phyloP scores from a whole-genome alignment of 2,113 vertebrate species.

The Campylomormyrus tamandua region DNA sequence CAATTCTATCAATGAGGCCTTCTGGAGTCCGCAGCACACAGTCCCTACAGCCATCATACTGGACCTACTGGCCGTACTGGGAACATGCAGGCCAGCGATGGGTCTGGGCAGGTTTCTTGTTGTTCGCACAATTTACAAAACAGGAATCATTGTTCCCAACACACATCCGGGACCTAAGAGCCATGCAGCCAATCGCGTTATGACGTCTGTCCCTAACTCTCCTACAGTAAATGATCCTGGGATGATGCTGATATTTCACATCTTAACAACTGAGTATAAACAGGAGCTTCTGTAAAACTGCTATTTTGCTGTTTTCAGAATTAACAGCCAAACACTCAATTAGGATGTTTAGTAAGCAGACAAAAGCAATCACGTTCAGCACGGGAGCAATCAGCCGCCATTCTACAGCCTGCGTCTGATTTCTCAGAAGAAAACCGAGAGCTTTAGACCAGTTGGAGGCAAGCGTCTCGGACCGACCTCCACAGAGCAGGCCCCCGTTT shows the following conservation, averaged over 20 bases:
- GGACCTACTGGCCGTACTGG: neutral
- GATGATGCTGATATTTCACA: slow-evolving; percentile 10
- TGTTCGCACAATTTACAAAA: neutral
- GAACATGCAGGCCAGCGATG: neutral
- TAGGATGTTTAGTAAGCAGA: slow-evolving; percentile 10
- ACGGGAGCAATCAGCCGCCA: neutral
- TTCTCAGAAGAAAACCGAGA: neutral
- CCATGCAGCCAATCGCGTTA: neutral
- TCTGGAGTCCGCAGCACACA: neutral
- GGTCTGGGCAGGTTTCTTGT: neutral
- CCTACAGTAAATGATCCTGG: neutral
- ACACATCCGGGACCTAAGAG: neutral
- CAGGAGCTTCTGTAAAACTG: neutral
- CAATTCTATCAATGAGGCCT: neutral
- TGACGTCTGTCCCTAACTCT: neutral
- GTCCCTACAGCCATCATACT: neutral
- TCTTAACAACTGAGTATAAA: neutral
- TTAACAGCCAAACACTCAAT: slow-evolving; percentile 15
- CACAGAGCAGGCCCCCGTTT: neutral
- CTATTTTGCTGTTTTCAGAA: neutral
- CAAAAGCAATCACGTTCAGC: slow-evolving; percentile 8
- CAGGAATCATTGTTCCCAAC: neutral
- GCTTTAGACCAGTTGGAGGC: neutral
- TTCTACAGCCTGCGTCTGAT: neutral
- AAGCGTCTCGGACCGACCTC: neutral